These are phyloP conservation scores for Drosophila leonis DNA, from an alignment of 2,888 invertebrate genomes.

Conservation along the genomic window DNA sequence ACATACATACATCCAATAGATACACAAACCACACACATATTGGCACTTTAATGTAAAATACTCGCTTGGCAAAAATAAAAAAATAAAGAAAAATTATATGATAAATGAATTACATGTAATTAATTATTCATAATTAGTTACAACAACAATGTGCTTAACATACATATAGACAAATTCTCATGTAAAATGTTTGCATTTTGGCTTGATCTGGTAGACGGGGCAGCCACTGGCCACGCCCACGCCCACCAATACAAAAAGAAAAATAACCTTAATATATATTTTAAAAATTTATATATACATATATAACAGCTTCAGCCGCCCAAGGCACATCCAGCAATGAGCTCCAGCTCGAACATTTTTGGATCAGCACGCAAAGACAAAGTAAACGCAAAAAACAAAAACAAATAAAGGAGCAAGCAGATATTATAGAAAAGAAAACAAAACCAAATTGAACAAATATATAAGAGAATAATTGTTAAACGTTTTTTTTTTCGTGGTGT, in stretches of 20 bases:
- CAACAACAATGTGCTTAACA: conserved; percentile 32
- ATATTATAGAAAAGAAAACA: conserved; percentile 4
- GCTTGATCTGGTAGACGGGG: conserved; percentile 54
- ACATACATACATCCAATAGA: not conserved
- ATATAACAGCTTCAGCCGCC: conserved; percentile 47
- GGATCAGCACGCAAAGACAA: conserved; percentile 43
- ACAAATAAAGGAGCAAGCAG: conserved; percentile 20
- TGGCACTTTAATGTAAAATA: conserved; percentile 75
- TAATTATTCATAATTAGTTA: conserved; percentile 4
- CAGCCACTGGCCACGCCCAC: conserved; percentile 46
- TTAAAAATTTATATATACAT: not conserved
- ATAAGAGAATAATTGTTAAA: conserved; percentile 27
- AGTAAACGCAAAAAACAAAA: conserved; percentile 5
- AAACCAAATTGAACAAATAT: not conserved
- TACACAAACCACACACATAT: conserved; percentile 8
- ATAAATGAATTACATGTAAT: conserved; percentile 36
- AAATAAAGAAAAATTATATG: not conserved
- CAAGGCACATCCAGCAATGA: conserved; percentile 45
- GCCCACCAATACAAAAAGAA: conserved; percentile 58
- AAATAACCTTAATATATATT: not conserved
- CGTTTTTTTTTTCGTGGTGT: conserved; percentile 22
- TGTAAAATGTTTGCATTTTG: conserved; percentile 31
- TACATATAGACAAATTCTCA: conserved; percentile 25
- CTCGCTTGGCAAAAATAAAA: conserved; percentile 49
- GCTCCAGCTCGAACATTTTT: conserved; percentile 44